Percentiles rank a stretch among this genome's conserved stretches.
phyloP scores from a whole-genome alignment of 2,113 vertebrate genomes.

The Cephalophus harveyi region DNA sequence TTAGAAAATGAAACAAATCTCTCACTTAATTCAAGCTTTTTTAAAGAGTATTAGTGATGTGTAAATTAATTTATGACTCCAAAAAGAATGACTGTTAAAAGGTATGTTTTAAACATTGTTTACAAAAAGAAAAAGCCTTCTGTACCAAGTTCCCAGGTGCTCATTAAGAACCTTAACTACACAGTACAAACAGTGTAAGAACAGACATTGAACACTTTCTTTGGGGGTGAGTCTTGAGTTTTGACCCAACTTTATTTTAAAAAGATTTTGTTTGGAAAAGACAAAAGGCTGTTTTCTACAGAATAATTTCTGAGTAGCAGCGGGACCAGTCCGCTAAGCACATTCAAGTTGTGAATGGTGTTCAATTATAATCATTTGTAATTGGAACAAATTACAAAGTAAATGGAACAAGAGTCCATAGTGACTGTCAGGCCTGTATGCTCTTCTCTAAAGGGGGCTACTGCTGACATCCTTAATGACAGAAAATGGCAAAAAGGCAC shows the following conservation, averaged over 20 bases:
- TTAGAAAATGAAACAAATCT: conserved; percentile 22
- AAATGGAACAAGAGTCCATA: background rate
- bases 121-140: background rate
- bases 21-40: background rate
- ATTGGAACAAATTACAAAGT: background rate
- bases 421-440: background rate
- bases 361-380: background rate
- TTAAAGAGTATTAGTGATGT: background rate
- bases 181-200: background rate
- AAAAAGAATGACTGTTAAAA: background rate
- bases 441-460: background rate
- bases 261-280: background rate
- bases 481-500: background rate
- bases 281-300: background rate
- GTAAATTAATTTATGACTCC: background rate
- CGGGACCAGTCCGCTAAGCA: background rate
- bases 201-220: background rate
- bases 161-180: background rate
- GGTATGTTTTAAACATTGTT: background rate
- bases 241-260: background rate
- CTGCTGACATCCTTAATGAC: background rate
- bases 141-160: background rate
- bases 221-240: background rate
- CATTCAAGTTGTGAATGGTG: background rate
- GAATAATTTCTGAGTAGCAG: background rate